Percentiles rank a stretch among this genome's conserved stretches.
Evolutionary conservation across 2,888 invertebrate species (phyloP).

Genomic region (Erebia ligea): DNA sequence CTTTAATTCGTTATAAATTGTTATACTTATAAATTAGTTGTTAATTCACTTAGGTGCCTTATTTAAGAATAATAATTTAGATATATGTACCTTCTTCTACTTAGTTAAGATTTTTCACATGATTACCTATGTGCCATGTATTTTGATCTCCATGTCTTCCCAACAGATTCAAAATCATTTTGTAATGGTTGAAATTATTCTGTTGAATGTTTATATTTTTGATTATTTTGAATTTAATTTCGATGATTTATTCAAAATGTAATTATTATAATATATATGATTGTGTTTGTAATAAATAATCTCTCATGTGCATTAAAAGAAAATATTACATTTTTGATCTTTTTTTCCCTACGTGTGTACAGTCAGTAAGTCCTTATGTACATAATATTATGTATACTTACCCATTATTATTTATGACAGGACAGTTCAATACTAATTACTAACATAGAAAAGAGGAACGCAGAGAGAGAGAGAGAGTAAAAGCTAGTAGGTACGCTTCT

Average conservation of each 20-base stretch:
- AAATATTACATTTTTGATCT: neutral
- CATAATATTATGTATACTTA: neutral
- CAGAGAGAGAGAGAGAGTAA: no score
- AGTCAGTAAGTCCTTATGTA: no score
- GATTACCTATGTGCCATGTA: constrained; percentile 56
- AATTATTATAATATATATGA: neutral
- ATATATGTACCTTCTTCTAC: constrained; percentile 1
- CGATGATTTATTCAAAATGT: constrained; percentile 4
- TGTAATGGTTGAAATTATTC: constrained; percentile 28
- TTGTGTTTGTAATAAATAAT: constrained; percentile 1
- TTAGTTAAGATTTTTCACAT: constrained; percentile 29
- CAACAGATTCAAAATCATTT: constrained; percentile 41
- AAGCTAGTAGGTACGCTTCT: no score
- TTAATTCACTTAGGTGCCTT: constrained; percentile 53
- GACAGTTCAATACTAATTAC: no score
- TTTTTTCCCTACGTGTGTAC: neutral
- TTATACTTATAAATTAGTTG: constrained; percentile 46
- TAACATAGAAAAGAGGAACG: no score
- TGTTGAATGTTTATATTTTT: constrained; percentile 29
- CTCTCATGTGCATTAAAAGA: constrained; percentile 4
- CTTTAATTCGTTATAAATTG: constrained; percentile 79
- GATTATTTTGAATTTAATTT: neutral
- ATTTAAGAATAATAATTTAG: constrained; percentile 41
- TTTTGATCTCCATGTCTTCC: constrained; percentile 79
- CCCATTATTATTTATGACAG: neutral